phyloP scores from a whole-genome alignment of 2,797 vertebrate species.

The Phalloptychus januarius region DNA sequence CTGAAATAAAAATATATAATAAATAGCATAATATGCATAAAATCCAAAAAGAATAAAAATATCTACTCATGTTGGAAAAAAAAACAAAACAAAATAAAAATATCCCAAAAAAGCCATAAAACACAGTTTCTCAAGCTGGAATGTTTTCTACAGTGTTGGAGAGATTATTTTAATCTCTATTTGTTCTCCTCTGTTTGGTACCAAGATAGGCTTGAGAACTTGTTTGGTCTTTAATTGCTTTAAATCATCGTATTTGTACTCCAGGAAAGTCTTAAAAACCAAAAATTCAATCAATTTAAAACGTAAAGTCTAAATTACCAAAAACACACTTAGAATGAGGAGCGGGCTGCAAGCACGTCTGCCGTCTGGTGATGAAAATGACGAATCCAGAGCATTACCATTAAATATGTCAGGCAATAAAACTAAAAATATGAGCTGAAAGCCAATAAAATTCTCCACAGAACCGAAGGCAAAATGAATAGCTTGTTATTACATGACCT shows the following conservation, averaged over 20 bases:
- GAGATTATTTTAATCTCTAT: background rate
- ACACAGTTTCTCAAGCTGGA: background rate
- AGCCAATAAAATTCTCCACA: background rate
- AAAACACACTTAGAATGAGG: background rate
- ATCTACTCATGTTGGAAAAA: background rate
- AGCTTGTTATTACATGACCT: background rate
- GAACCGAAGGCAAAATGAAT: background rate
- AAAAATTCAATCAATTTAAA: background rate
- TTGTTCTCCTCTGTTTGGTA: background rate
- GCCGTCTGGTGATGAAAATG: background rate
- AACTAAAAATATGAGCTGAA: conserved; percentile 15
- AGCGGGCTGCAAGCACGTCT: background rate
- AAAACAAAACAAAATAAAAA: background rate
- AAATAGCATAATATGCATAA: background rate
- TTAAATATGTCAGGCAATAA: background rate
- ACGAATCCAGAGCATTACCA: background rate
- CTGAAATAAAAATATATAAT: too few relatives aligned
- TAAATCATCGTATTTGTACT: background rate
- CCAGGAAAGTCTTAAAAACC: background rate
- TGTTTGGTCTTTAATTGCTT: background rate
- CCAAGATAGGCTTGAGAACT: background rate
- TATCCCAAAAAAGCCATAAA: background rate
- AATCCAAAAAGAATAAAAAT: background rate
- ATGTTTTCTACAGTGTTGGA: background rate
- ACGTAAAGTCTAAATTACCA: background rate